Evolutionary conservation across 2,113 vertebrate species (phyloP), one percentile per base, ranked within the genome.

Genomic region (Eublepharis macularius): DNA sequence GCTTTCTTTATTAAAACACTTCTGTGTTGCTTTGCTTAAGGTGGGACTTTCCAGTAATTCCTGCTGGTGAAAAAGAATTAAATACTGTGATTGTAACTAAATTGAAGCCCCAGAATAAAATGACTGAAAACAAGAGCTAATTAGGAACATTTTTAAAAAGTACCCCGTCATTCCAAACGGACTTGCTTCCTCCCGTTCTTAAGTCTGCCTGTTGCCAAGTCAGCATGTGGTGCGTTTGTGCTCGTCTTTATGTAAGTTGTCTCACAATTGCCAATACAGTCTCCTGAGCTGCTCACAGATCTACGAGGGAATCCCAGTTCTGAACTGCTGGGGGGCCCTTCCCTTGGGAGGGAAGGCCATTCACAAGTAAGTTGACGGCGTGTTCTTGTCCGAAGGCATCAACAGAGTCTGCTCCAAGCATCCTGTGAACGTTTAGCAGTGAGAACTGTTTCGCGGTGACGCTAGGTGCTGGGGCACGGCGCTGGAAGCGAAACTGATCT

Each of bases 271-370:
- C 32, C 4, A 66, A 34, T 65, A 76, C 12, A 29, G 14, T 87
- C 90, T 94, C 93, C 94, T 95, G 80, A 95, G 7, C 91, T 87
- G 79, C 6, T 0, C 49, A 2, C 90, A 99, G 98, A 97, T 99
- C 76, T 99, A 98, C 85, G 99, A 99, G 92, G 98, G 98, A 85
- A 98, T 99, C 85, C 98, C 98, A 1, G 97, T 99, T 81, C 94
- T 99, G 51, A 98, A 97, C 76, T 98, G 98, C 6, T 99, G 99
- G 99, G 98, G 98, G 69, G 98, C 98, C 10, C 96, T 99, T 66
- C 99, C 98, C 57, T 91, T 99, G 93, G 99, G 97, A 93, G 99
- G 98, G 91, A 99, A 98, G 93, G 97, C 98, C 41, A 98, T 99
- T 93, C 98, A 99, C 94, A 98, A 97, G 99, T 99, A 96, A 97